Percentiles rank a stretch among this genome's conserved stretches.
These are phyloP conservation scores for Cordilura impudica DNA, from an alignment of 2,888 invertebrate species.

Conservation along the genomic window DNA sequence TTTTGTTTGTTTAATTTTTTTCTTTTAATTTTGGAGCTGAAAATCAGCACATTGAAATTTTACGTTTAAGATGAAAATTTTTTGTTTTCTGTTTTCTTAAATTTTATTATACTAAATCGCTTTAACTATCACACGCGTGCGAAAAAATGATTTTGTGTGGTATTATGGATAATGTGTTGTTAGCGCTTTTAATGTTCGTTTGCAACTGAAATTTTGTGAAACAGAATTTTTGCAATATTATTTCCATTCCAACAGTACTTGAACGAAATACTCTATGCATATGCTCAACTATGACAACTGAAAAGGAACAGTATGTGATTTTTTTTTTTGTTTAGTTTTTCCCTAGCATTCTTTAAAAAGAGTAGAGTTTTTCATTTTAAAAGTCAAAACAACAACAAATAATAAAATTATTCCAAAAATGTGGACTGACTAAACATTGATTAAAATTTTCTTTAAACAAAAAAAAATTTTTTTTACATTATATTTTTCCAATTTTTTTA, in stretches of 20 bases:
- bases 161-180: constrained; percentile 40
- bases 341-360: background rate
- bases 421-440: no score
- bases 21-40: no score
- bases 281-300: background rate
- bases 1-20: background rate
- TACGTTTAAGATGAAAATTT: background rate
- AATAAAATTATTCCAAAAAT: background rate
- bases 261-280: background rate
- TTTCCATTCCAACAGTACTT: constrained; percentile 39
- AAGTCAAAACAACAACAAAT: background rate
- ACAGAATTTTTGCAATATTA: constrained; percentile 56
- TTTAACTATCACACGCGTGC: constrained; percentile 56
- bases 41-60: background rate
- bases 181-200: constrained; percentile 62
- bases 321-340: background rate
- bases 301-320: background rate
- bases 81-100: background rate
- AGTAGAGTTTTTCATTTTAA: background rate
- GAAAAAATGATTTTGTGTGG: constrained; percentile 30
- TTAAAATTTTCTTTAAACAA: no score
- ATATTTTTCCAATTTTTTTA: no score
- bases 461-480: background rate
- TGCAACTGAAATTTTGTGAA: constrained; percentile 61
- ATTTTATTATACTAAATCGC: constrained; percentile 38